Evolutionary conservation across 1,140 invertebrate species (phyloP), one percentile per base, ranked within the genome.

Genomic region (Popillia japonica): DNA sequence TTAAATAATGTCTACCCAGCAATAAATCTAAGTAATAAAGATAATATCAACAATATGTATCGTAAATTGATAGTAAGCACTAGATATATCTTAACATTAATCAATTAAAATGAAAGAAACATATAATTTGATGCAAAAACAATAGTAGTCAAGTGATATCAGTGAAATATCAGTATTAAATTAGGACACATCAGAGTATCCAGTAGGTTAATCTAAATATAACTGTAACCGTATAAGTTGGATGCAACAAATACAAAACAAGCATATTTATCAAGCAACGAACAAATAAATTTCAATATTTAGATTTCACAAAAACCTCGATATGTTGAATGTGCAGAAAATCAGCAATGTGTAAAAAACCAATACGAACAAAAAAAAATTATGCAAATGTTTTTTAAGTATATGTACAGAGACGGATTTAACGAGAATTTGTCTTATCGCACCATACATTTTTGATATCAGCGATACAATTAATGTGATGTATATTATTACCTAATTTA

Each of bases 401-500:
- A n/a, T 8, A 2, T n/a, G 59, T 64, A 64, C 20, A 17, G 2
- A 64, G 20, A 20, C 59, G 59, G 59, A 17, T 22, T 64, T 64
- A 64, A 23, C 59, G n/a, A 22, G n/a, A 20, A 23, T 64, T 3
- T 64, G 59, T 20, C 20, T 64, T 64, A 17, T 64, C 4, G 22
- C 59, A 10, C 59, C 59, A 64, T 22, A 64, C 59, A 10, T 61
- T 4, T 10, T 61, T 61, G 17, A 61, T 61, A 61, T 61, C 20
- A 17, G 10, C 59, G 4, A 61, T 17, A 0, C 10, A 61, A 61
- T 17, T 64, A 23, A 64, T 64, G 22, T 64, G 59, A 64, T 17
- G n/a, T 22, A 64, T 64, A 22, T 64, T 64, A 64, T 64, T 64
- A 20, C 59, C 59, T 64, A 64, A 64, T 64, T 64, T 64, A 22